Percentiles rank a stretch among this genome's conserved stretches.
Conservation (phyloP, 1,140 invertebrate species). For the Drosophila nigrodunni region DNA sequence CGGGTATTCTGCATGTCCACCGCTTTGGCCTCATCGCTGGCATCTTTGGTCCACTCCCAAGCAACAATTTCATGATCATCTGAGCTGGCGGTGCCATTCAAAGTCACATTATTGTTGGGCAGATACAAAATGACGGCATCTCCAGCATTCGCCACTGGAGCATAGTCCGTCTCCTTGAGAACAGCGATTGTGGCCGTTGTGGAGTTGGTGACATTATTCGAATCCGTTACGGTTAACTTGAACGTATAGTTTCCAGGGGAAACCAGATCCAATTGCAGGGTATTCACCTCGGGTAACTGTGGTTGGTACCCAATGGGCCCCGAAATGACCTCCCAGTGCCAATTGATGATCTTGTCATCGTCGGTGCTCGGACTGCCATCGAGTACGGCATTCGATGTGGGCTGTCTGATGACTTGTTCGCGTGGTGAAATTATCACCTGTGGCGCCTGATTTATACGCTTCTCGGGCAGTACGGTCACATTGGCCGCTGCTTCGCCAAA, state of each 20-base stretch:
- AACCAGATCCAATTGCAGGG: slow-evolving; percentile 92
- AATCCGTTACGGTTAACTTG: slow-evolving; percentile 96
- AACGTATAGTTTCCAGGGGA: slow-evolving; percentile 96
- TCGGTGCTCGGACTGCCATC: slow-evolving; percentile 92
- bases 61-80: slow-evolving; percentile 96
- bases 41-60: slow-evolving; percentile 97
- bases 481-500: slow-evolving; percentile 95
- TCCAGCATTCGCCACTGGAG: slow-evolving; percentile 96
- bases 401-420: slow-evolving; percentile 93
- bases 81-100: slow-evolving; percentile 95
- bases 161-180: slow-evolving; percentile 96
- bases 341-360: slow-evolving; percentile 93
- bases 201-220: slow-evolving; percentile 93
- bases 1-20: slow-evolving; percentile 97
- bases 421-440: slow-evolving; percentile 93
- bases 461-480: slow-evolving; percentile 95
- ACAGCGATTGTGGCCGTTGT: slow-evolving; percentile 96
- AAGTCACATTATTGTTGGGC: slow-evolving; percentile 93
- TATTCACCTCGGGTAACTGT: slow-evolving; percentile 91
- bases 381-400: slow-evolving; percentile 94
- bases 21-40: slow-evolving; percentile 92
- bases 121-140: slow-evolving; percentile 95
- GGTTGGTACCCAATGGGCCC: slow-evolving; percentile 94
- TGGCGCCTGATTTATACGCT: slow-evolving; percentile 93
- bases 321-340: slow-evolving; percentile 96